phyloP scores from a whole-genome alignment of 2,888 invertebrate genomes.

The Microplitis manilae region DNA sequence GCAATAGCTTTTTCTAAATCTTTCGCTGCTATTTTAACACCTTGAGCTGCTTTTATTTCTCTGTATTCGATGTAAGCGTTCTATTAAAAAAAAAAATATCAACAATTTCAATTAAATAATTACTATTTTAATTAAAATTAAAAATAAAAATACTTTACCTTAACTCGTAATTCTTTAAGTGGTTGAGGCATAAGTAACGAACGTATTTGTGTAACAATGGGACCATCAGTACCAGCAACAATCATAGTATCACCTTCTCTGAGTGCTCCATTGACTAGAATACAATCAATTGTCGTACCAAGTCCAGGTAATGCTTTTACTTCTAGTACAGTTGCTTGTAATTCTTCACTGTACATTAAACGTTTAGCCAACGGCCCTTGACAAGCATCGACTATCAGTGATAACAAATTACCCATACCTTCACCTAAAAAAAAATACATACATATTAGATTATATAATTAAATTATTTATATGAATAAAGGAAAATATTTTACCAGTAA shows the following conservation, averaged over 20 bases:
- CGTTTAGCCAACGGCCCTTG: conserved; percentile 92
- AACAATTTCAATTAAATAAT: no score
- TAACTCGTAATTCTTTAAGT: conserved; percentile 96
- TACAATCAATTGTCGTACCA: conserved; percentile 98
- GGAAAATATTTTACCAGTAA: conserved; percentile 74
- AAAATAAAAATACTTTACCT: conserved; percentile 74
- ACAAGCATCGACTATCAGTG: conserved; percentile 92
- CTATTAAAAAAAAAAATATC: conserved; percentile 73
- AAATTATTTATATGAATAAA: no score
- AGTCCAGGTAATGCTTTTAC: conserved; percentile 97
- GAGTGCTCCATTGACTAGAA: conserved; percentile 96
- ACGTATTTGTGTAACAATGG: conserved; percentile 96
- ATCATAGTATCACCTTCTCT: conserved; percentile 95
- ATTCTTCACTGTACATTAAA: conserved; percentile 92
- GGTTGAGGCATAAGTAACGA: conserved; percentile 98
- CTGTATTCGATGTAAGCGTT: conserved; percentile 95
- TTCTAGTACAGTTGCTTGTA: conserved; percentile 89
- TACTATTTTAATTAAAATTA: no score
- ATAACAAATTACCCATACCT: conserved; percentile 97
- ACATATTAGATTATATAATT: no score
- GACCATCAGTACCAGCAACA: conserved; percentile 97
- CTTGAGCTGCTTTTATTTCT: conserved; percentile 96
- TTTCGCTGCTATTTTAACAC: conserved; percentile 98
- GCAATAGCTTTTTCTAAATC: conserved; percentile 98
- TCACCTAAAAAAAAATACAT: conserved; percentile 78